Evolutionary conservation across 2,113 vertebrate genomes (phyloP).

Genomic region (Semnornis frantzii): DNA sequence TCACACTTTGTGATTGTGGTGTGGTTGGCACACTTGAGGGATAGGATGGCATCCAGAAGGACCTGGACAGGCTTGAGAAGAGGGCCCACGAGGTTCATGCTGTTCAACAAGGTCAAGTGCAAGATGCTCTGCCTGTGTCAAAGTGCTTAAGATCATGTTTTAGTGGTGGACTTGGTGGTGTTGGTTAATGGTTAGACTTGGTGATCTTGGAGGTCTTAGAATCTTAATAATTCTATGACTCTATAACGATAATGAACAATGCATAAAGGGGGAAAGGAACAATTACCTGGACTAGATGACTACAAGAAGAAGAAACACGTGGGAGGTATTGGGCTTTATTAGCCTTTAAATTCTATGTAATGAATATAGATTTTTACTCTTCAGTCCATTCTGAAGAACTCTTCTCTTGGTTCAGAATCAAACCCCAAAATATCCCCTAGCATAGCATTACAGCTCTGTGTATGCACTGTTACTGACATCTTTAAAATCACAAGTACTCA

Average conservation of each 20-base stretch:
- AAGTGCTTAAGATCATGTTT: too few species aligned
- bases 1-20: neutral
- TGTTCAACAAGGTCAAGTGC: neutral
- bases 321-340: neutral
- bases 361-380: neutral
- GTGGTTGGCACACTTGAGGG: neutral
- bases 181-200: too few species aligned
- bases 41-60: neutral
- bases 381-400: neutral
- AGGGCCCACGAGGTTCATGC: neutral
- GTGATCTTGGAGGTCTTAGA: too few species aligned
- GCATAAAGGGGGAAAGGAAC: neutral
- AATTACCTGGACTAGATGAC: neutral
- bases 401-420: neutral
- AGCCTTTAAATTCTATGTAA: neutral
- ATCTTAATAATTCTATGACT: too few species aligned
- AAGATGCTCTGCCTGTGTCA: neutral
- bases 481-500: neutral
- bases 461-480: neutral
- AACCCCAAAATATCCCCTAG: neutral
- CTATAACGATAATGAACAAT: neutral
- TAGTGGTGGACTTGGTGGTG: too few species aligned
- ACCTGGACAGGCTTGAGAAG: neutral
- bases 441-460: rapidly evolving
- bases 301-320: neutral